Conservation (phyloP, 2,888 invertebrate genomes). For the Drosophila histrio region DNA sequence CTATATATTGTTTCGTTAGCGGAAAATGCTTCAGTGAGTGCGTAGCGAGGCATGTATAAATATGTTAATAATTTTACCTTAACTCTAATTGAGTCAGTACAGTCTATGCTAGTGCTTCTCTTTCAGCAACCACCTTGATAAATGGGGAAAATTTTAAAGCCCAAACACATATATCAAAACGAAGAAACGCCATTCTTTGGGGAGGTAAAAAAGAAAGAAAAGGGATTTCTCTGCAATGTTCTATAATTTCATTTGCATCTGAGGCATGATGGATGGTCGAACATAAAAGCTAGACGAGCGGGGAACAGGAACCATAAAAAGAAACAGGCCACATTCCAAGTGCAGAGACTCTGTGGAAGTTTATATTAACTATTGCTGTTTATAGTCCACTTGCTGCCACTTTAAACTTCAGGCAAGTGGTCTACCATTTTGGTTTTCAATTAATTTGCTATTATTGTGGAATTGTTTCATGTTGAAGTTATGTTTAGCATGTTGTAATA, state of each 20-base stretch:
- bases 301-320: not conserved
- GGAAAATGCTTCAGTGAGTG: slow-evolving; percentile 40
- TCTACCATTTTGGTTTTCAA: not conserved
- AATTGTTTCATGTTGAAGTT: not conserved
- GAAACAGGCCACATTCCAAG: not conserved
- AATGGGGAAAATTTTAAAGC: slow-evolving; percentile 25
- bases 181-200: not conserved
- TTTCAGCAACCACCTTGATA: slow-evolving; percentile 5
- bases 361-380: not conserved
- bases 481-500: not conserved
- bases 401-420: not conserved
- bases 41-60: slow-evolving; percentile 49
- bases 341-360: not conserved
- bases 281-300: not conserved
- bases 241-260: slow-evolving; percentile 13
- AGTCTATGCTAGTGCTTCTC: not conserved
- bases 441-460: not conserved
- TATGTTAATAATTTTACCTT: slow-evolving; percentile 36
- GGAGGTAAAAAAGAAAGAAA: not conserved
- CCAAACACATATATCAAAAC: slow-evolving; percentile 10
- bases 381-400: not conserved
- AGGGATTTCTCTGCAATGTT: not conserved
- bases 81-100: slow-evolving; percentile 10
- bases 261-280: slow-evolving; percentile 14
- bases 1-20: not conserved